phyloP scores from a whole-genome alignment of 2,888 invertebrate genomes.

The Thereva nobilitata region DNA sequence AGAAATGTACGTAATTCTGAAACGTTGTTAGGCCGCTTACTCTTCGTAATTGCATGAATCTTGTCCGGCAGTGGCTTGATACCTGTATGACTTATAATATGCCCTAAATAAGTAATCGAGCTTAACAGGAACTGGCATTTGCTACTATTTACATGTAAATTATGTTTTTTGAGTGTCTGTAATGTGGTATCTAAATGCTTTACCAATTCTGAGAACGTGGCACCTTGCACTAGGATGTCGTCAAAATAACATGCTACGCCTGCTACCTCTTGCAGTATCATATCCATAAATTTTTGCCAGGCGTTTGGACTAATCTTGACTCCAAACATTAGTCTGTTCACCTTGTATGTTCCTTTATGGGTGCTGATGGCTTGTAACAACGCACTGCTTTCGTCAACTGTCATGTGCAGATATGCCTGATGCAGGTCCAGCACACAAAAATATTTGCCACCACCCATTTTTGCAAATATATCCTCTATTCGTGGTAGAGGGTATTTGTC shows the following conservation, averaged over 20 bases:
- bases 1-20: constrained; percentile 19
- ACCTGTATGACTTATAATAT: constrained; percentile 46
- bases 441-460: not conserved
- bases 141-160: constrained; percentile 36
- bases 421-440: not conserved
- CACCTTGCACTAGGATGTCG: not conserved
- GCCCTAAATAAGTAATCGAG: constrained; percentile 45
- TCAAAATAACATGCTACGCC: constrained; percentile 2
- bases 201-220: no score
- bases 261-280: not conserved
- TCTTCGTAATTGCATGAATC: constrained; percentile 45
- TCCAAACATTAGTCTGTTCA: not conserved
- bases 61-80: constrained; percentile 46
- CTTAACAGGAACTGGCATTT: constrained; percentile 47
- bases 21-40: constrained; percentile 44
- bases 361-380: constrained; percentile 1
- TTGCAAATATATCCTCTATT: constrained; percentile 5
- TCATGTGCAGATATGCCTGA: constrained; percentile 2
- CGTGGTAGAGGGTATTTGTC: not conserved
- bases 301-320: not conserved
- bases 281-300: constrained; percentile 1
- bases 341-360: not conserved
- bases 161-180: no score
- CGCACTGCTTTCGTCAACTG: not conserved
- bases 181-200: no score